Percentiles rank a stretch among this genome's conserved stretches.
These are phyloP conservation scores for Scomber scombrus DNA, from an alignment of 2,113 vertebrate genomes.

Conservation along the genomic window DNA sequence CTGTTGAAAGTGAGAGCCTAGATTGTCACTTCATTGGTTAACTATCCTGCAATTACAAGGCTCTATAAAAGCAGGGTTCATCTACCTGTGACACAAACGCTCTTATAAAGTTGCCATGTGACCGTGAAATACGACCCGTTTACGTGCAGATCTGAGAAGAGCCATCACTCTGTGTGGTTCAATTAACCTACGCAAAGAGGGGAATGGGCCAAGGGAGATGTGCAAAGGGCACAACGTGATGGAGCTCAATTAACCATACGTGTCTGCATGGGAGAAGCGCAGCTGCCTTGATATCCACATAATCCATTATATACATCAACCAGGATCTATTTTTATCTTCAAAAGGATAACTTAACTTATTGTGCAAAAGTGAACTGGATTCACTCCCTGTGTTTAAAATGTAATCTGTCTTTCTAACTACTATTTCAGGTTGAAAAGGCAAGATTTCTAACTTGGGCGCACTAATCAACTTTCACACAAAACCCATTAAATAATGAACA, in stretches of 20 bases:
- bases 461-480: slow-evolving; percentile 12
- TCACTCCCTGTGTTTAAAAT: not conserved
- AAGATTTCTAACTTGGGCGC: not conserved
- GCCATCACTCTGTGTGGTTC: slow-evolving; percentile 48
- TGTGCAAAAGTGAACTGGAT: not conserved
- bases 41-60: slow-evolving; percentile 48
- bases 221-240: slow-evolving; percentile 42
- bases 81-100: slow-evolving; percentile 62
- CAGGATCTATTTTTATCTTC: slow-evolving; percentile 14
- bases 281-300: slow-evolving; percentile 25
- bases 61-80: slow-evolving; percentile 58
- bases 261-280: slow-evolving; percentile 25
- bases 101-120: slow-evolving; percentile 58
- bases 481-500: not conserved
- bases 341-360: slow-evolving; percentile 24
- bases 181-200: slow-evolving; percentile 64
- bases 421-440: not conserved
- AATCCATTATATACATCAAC: slow-evolving; percentile 34
- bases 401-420: not conserved
- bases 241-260: slow-evolving; percentile 66
- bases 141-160: slow-evolving; percentile 37
- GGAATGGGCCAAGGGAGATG: slow-evolving; percentile 21
- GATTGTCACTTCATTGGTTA: slow-evolving; percentile 50
- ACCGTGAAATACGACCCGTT: slow-evolving; percentile 61
- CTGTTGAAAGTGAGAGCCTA: slow-evolving; percentile 21